Conservation (phyloP, 2,888 invertebrate genomes). For the Molorchus minor region DNA sequence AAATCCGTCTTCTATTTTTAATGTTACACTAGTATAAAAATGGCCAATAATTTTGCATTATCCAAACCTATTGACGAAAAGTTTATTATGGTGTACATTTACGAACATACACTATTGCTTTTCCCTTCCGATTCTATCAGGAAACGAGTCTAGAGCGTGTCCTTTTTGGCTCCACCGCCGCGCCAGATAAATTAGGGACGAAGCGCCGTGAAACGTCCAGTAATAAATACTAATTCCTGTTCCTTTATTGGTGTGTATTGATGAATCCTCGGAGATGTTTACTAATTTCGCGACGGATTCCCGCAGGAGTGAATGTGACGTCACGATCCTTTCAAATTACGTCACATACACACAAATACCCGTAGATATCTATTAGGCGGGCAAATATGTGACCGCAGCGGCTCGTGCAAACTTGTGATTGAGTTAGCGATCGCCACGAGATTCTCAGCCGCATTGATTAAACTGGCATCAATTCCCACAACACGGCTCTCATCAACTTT, state of each 20-base stretch:
- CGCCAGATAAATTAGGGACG: constrained; percentile 13
- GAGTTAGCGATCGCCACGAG: constrained; percentile 50
- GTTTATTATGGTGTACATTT: too few species aligned
- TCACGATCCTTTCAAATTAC: constrained; percentile 38
- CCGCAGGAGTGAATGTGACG: constrained; percentile 45
- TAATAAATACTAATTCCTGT: constrained; percentile 36
- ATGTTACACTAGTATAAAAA: too few species aligned
- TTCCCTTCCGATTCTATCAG: too few species aligned
- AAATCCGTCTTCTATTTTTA: too few species aligned
- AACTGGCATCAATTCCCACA: constrained; percentile 56
- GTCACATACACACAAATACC: constrained; percentile 49
- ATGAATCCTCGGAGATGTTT: constrained; percentile 39
- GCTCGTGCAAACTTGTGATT: constrained; percentile 60
- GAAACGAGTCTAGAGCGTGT: too few species aligned
- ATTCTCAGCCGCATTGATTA: constrained; percentile 55
- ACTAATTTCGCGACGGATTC: constrained; percentile 34
- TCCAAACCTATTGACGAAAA: too few species aligned
- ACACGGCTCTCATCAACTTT: constrained; percentile 43
- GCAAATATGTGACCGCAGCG: constrained; percentile 54
- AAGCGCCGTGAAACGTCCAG: constrained; percentile 21
- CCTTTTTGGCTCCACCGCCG: too few species aligned
- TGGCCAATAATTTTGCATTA: too few species aligned
- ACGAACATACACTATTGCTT: too few species aligned
- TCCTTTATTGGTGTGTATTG: constrained; percentile 31
- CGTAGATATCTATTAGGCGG: constrained; percentile 61